A percentile compares a stretch with the other conserved stretches of the same genome.
These are phyloP conservation scores for Tyria jacobaeae DNA, from an alignment of 2,888 invertebrate genomes.

Conservation along the genomic window DNA sequence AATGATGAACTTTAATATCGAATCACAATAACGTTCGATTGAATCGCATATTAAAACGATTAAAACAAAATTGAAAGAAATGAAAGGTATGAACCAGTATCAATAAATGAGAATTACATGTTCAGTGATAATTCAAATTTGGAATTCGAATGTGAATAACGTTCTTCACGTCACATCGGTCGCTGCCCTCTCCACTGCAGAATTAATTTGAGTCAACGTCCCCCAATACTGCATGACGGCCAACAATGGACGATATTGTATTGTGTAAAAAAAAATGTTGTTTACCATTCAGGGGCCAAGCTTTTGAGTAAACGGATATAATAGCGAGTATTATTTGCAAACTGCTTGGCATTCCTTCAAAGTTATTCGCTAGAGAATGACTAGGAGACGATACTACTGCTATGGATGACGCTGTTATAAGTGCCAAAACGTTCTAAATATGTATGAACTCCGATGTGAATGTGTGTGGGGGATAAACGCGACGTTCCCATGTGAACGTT, in stretches of 20 bases:
- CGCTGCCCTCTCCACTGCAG: slow-evolving; percentile 38
- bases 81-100: slow-evolving; percentile 47
- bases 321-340: slow-evolving; percentile 40
- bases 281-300: slow-evolving; percentile 46
- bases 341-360: slow-evolving; percentile 27
- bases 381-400: slow-evolving; percentile 4
- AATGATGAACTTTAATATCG: slow-evolving; percentile 23
- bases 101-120: slow-evolving; percentile 44
- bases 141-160: slow-evolving; percentile 42
- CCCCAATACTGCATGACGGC: slow-evolving; percentile 12
- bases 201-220: slow-evolving; percentile 25
- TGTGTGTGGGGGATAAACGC: slow-evolving; percentile 21
- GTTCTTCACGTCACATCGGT: slow-evolving; percentile 32
- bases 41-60: slow-evolving; percentile 27
- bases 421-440: slow-evolving; percentile 30
- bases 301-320: slow-evolving; percentile 39
- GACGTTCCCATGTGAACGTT: slow-evolving; percentile 29
- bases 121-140: slow-evolving; percentile 52
- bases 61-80: slow-evolving; percentile 30
- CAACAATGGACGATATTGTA: slow-evolving; percentile 37
- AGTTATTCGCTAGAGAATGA: slow-evolving; percentile 19
- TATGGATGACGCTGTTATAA: slow-evolving; percentile 12
- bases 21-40: slow-evolving; percentile 31
- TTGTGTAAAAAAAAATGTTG: slow-evolving; percentile 29
- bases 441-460: slow-evolving; percentile 2